Evolutionary conservation across 2,797 vertebrate genomes (phyloP).

Genomic region (Acanthiza pusilla): DNA sequence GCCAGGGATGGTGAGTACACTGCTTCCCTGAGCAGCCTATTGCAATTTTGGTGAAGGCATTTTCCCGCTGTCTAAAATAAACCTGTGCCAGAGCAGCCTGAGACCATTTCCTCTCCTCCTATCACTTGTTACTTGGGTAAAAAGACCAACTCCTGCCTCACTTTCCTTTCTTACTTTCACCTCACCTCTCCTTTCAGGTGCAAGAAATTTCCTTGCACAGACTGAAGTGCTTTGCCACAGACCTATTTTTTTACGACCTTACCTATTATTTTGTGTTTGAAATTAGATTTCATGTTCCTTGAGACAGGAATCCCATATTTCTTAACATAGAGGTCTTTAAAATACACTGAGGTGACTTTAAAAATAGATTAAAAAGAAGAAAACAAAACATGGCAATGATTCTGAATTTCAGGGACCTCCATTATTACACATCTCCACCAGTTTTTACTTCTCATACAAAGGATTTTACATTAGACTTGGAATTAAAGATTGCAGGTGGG

Average conservation of each 20-base stretch:
- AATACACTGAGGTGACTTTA: neutral
- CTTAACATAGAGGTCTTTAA: neutral
- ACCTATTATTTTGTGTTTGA: neutral
- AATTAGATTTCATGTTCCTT: neutral
- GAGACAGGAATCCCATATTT: neutral
- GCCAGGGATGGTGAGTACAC: neutral
- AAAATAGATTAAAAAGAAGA: neutral
- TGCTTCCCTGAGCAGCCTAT: neutral
- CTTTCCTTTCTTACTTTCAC: neutral
- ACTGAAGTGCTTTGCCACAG: neutral
- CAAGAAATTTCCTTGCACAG: neutral
- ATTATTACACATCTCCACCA: neutral
- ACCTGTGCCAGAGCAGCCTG: neutral
- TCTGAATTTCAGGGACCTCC: neutral
- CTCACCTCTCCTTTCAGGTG: neutral
- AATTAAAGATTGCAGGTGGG: neutral
- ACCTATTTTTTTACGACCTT: neutral
- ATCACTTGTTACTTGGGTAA: neutral
- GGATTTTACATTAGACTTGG: neutral
- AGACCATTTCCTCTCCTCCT: neutral
- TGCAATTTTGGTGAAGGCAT: neutral
- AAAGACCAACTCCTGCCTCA: fast-evolving
- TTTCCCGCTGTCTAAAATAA: neutral
- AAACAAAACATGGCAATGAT: neutral
- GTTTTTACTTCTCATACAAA: neutral